Evolutionary conservation across 2,797 vertebrate species (phyloP).

Genomic region (Taenioides sp.): DNA sequence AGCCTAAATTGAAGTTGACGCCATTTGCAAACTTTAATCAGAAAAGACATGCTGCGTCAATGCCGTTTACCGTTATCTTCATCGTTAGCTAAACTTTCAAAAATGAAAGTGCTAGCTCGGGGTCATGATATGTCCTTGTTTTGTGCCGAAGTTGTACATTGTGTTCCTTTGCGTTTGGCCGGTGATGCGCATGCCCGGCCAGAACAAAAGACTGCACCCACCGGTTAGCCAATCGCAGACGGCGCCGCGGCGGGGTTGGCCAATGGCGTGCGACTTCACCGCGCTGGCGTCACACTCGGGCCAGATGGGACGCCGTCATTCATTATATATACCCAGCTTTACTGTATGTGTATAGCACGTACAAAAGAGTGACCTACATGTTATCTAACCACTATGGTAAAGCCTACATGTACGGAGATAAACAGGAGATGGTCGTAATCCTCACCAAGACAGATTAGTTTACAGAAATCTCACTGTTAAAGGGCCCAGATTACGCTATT

Average conservation of each 20-base stretch:
- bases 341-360: slow-evolving; percentile 17
- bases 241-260: slow-evolving; percentile 1
- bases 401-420: slow-evolving; percentile 1
- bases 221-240: slow-evolving; percentile 40
- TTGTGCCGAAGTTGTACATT: slow-evolving; percentile 32
- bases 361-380: slow-evolving; percentile 54
- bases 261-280: slow-evolving; percentile 35
- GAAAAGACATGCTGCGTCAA: neutral
- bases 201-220: slow-evolving; percentile 50
- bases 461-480: neutral
- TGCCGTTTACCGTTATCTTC: neutral
- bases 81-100: neutral
- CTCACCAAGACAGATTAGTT: neutral
- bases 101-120: neutral
- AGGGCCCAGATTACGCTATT: too few species aligned
- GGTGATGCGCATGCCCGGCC: slow-evolving; percentile 34
- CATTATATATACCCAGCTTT: slow-evolving; percentile 39
- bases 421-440: neutral
- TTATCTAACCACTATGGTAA: slow-evolving; percentile 28
- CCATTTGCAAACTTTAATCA: neutral
- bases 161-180: slow-evolving; percentile 30
- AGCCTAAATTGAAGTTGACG: neutral
- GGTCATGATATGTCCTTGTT: neutral
- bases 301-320: slow-evolving; percentile 45
- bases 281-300: slow-evolving; percentile 31